phyloP scores from a whole-genome alignment of 2,797 vertebrate genomes.

The Parauchenoglanis punctatus region DNA sequence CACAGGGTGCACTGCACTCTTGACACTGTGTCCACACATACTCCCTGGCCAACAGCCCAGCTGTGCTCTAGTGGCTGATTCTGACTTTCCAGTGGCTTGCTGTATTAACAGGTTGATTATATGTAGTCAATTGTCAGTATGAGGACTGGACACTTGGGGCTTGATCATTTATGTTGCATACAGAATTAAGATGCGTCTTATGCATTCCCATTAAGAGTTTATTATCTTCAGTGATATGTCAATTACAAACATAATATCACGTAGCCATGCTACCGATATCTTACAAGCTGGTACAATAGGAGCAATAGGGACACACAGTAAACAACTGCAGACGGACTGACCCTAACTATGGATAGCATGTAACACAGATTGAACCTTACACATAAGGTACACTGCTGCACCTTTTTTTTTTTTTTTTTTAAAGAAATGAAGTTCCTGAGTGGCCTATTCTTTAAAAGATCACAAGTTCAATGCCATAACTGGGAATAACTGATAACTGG shows the following conservation, averaged over 20 bases:
- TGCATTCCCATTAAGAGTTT: background rate
- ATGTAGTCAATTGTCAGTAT: background rate
- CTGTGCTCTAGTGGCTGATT: background rate
- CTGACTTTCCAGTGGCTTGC: background rate
- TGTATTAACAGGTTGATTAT: background rate
- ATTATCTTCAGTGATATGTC: background rate
- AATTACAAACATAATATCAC: conserved; percentile 7
- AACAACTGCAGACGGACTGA: background rate
- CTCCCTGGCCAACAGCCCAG: conserved; percentile 5
- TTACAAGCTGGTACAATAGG: background rate
- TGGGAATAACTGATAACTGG: background rate
- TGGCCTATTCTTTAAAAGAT: background rate
- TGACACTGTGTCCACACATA: conserved; percentile 25
- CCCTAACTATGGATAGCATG: background rate
- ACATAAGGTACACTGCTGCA: too few relatives aligned
- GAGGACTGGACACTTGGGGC: background rate
- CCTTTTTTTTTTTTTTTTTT: background rate
- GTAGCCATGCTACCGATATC: background rate
- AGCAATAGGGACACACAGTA: background rate
- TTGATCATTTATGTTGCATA: background rate
- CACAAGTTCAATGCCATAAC: background rate
- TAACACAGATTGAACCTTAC: background rate
- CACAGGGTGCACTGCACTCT: conserved; percentile 26
- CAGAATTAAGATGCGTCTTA: background rate
- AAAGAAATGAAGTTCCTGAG: background rate